phyloP scores from a whole-genome alignment of 2,888 invertebrate species.

The Nymphalis urticae region DNA sequence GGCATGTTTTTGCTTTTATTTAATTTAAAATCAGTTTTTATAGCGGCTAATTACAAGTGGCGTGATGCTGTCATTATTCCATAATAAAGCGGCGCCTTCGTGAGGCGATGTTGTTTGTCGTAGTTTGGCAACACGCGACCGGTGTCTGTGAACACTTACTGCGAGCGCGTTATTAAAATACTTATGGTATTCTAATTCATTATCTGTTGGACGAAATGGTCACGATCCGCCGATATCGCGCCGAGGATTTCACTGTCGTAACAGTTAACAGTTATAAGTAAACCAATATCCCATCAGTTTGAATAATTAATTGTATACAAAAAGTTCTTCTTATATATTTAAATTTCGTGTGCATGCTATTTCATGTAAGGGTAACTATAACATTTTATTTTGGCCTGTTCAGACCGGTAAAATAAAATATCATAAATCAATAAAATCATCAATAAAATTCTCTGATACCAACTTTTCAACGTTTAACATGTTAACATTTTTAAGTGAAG shows the following conservation, averaged over 20 bases:
- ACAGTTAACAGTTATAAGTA: too few species aligned
- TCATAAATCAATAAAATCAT: too few species aligned
- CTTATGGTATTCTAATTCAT: neutral
- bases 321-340: too few species aligned
- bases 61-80: slow-evolving; percentile 11
- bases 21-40: slow-evolving; percentile 14
- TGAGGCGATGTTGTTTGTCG: slow-evolving; percentile 5
- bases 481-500: neutral
- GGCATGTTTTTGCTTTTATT: slow-evolving; percentile 11
- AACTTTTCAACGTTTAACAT: neutral
- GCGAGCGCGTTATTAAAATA: neutral
- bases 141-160: neutral
- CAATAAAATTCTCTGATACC: too few species aligned
- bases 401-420: too few species aligned
- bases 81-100: slow-evolving; percentile 8
- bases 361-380: too few species aligned
- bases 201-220: neutral
- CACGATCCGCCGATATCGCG: too few species aligned
- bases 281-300: too few species aligned
- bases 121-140: slow-evolving; percentile 9
- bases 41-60: slow-evolving; percentile 10
- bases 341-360: too few species aligned
- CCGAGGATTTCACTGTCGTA: too few species aligned
- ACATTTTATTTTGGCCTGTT: too few species aligned
- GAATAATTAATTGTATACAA: too few species aligned